Base-by-base conservation (phyloP, 2,113 vertebrate species). In the Synchiropus splendidus region DNA sequence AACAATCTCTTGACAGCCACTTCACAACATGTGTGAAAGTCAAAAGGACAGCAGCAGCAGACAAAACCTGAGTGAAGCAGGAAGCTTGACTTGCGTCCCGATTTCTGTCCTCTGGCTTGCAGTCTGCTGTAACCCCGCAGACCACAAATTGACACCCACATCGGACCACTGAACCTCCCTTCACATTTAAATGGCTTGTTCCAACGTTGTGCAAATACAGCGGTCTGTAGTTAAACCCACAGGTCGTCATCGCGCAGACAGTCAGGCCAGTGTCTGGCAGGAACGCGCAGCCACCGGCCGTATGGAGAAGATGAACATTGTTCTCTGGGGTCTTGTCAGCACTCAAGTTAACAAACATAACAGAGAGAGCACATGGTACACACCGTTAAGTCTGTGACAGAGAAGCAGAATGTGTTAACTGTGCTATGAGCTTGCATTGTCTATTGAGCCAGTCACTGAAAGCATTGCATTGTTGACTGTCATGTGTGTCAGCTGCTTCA, bases 201-300 rank as follows among this genome's bases (percentile, higher is more conserved):
- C n/a, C 11, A 35, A 39, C 58, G 49, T 62, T 41, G 45, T 57
- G 62, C 49, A 66, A 70, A 74, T 34, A 68, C 15, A 35, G 61
- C 1, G 10, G 52, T 37, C 33, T 48, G 45, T 31, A 51, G 50
- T 45, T 55, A 53, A 45, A 61, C 40, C n/a, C 21, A 12, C 27
- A 13, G 34, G 38, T 43, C 48, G 27, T 65, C 58, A 52, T 17
- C 40, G 47, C 41, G 33, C 39, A 12, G 13, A 39, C 51, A 44
- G 48, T 59, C 50, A 57, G 53, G 18, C 48, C 33, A 38, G 14
- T 8, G 34, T 54, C 39, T 15, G 41, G 36, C 18, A 50, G 53
- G 39, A 64, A 56, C 42, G 36, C 41, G 50, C 45, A 21, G 58
- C 72, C 70, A 73, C 64, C 67, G 36, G 47, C 36, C 54, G 59